Conservation (phyloP, 2,888 invertebrate genomes). For the Caenorhabditis sulstoni region DNA sequence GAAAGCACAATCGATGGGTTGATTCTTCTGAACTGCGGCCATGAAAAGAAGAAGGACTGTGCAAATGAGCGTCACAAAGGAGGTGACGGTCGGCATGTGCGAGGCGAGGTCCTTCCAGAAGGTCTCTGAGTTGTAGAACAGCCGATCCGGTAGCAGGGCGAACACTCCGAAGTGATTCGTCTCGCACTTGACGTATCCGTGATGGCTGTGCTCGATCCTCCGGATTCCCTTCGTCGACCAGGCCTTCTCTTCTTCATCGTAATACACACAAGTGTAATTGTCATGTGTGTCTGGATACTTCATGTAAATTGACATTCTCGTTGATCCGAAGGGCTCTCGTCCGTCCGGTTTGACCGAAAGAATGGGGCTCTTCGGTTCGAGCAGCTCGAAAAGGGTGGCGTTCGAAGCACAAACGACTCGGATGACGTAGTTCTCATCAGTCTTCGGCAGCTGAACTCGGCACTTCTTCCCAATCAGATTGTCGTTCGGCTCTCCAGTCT, state of each 20-base stretch:
- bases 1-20: conserved; percentile 72
- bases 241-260: conserved; percentile 72
- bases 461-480: conserved; percentile 63
- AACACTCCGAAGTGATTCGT: conserved; percentile 75
- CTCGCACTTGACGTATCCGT: conserved; percentile 77
- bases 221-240: conserved; percentile 78
- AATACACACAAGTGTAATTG: conserved; percentile 78
- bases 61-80: conserved; percentile 67
- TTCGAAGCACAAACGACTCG: conserved; percentile 67
- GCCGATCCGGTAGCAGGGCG: conserved; percentile 74
- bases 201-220: conserved; percentile 59
- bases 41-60: conserved; percentile 74
- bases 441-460: conserved; percentile 62
- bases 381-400: conserved; percentile 62
- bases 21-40: conserved; percentile 71
- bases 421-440: conserved; percentile 57
- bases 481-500: conserved; percentile 57
- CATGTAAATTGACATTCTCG: conserved; percentile 68
- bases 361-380: conserved; percentile 67
- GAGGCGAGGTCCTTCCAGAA: conserved; percentile 63
- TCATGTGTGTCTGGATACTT: conserved; percentile 64
- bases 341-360: conserved; percentile 68
- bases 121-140: conserved; percentile 65
- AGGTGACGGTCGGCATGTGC: conserved; percentile 72
- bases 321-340: conserved; percentile 51